These are phyloP conservation scores for Chlorospingus semifuscus DNA, from an alignment of 2,797 vertebrate species.

Conservation along the genomic window DNA sequence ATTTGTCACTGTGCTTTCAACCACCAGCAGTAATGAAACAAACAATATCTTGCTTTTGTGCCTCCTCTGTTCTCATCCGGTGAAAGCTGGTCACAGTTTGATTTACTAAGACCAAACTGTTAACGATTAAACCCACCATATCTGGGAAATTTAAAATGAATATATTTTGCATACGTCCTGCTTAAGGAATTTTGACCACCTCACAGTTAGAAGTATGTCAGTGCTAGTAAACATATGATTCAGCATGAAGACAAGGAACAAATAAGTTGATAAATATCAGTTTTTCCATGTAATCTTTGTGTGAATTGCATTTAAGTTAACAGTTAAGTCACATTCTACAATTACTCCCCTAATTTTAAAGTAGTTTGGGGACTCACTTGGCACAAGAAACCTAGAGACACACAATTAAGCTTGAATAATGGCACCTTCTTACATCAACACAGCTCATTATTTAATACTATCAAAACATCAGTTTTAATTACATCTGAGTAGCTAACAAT, in stretches of 20 bases:
- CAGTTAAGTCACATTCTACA: background rate
- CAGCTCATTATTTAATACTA: slow-evolving; percentile 7
- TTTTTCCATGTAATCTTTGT: background rate
- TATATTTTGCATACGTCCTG: background rate
- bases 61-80: background rate
- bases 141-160: background rate
- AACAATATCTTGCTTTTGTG: background rate
- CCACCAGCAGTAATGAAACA: background rate
- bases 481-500: background rate
- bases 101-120: background rate
- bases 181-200: background rate
- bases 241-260: background rate
- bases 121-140: background rate
- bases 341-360: background rate
- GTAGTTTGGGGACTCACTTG: background rate
- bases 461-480: slow-evolving; percentile 15
- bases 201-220: background rate
- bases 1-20: background rate
- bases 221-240: background rate
- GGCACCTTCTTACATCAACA: background rate
- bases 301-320: background rate
- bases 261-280: background rate
- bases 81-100: background rate
- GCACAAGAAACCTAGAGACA: background rate
- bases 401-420: slow-evolving; percentile 17